Evolutionary conservation across 1,140 invertebrate species (phyloP).

Genomic region (Mamestra configurata): DNA sequence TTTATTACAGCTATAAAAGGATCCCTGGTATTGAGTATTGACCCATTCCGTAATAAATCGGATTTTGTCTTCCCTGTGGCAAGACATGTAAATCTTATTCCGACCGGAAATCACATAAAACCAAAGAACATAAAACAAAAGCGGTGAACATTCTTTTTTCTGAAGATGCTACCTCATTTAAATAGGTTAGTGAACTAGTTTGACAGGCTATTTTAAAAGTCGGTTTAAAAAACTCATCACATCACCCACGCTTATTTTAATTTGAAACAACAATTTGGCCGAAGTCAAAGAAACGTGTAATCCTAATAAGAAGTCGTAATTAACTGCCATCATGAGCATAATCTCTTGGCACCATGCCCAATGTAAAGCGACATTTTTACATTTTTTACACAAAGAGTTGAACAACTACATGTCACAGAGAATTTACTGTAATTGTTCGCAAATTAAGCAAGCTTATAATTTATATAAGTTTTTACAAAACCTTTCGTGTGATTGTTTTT

Average conservation of each 20-base stretch:
- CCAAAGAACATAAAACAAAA: constrained; percentile 38
- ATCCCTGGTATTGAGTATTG: constrained; percentile 13
- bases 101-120: constrained; percentile 46
- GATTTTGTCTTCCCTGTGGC: neutral
- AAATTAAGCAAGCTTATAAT: constrained; percentile 30
- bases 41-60: constrained; percentile 8
- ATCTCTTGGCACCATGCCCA: constrained; percentile 54
- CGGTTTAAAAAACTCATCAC: constrained; percentile 10
- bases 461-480: constrained; percentile 5
- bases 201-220: constrained; percentile 30
- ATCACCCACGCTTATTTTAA: constrained; percentile 5
- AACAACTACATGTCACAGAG: constrained; percentile 48
- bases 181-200: constrained; percentile 51
- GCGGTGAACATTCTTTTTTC: constrained; percentile 20
- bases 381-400: constrained; percentile 49
- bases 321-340: constrained; percentile 48
- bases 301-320: constrained; percentile 45
- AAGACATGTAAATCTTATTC: constrained; percentile 14
- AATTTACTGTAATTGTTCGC: constrained; percentile 52
- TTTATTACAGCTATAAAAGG: constrained; percentile 40
- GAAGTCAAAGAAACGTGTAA: constrained; percentile 25
- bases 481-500: neutral
- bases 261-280: neutral
- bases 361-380: constrained; percentile 47
- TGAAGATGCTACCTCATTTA: constrained; percentile 44